Conservation (phyloP, 2,888 invertebrate genomes). For the Drymonia ruficornis region DNA sequence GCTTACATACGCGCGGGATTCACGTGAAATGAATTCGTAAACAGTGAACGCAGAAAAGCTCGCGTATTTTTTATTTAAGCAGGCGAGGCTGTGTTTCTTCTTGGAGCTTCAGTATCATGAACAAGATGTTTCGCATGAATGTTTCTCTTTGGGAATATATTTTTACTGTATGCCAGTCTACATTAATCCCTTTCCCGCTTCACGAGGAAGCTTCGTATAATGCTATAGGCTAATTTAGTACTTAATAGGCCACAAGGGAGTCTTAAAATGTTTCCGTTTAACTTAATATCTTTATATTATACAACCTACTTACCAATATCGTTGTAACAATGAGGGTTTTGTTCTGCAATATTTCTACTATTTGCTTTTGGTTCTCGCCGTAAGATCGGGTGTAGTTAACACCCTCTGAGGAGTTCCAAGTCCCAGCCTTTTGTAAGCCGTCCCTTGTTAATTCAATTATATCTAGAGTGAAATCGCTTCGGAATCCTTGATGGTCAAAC, state of each 20-base stretch:
- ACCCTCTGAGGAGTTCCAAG: conserved; percentile 95
- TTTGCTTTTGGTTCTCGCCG: conserved; percentile 93
- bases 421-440: conserved; percentile 93
- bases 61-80: conserved; percentile 34
- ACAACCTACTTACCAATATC: conserved; percentile 89
- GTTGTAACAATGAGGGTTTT: conserved; percentile 96
- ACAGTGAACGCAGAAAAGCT: conserved; percentile 30
- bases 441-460: conserved; percentile 95
- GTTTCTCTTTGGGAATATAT: conserved; percentile 52
- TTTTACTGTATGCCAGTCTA: conserved; percentile 48
- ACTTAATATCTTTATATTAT: conserved; percentile 46
- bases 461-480: conserved; percentile 95
- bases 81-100: conserved; percentile 35
- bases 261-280: conserved; percentile 54
- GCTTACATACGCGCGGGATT: conserved; percentile 35
- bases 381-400: conserved; percentile 95
- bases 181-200: conserved; percentile 44
- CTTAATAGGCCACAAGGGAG: conserved; percentile 57
- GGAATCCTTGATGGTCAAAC: conserved; percentile 97
- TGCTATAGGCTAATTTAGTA: conserved; percentile 62
- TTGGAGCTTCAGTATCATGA: conserved; percentile 41
- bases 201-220: conserved; percentile 39
- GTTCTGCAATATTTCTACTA: conserved; percentile 95
- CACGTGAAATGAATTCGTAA: conserved; percentile 43
- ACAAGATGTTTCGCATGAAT: conserved; percentile 49